These are phyloP conservation scores for Abrostola triplasia DNA, from an alignment of 2,888 invertebrate species.

Conservation along the genomic window DNA sequence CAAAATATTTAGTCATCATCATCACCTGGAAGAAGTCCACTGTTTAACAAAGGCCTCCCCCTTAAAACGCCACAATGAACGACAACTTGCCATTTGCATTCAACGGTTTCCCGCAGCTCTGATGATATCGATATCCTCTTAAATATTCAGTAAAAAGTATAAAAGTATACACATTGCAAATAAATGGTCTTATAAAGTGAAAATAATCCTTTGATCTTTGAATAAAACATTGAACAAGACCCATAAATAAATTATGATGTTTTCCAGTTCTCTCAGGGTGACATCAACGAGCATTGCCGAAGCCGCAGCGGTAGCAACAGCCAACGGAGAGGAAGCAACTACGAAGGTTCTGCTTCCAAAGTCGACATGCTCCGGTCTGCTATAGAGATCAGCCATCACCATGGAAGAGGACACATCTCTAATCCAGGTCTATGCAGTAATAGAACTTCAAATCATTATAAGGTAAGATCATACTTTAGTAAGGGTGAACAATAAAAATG, in stretches of 20 bases:
- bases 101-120: too few relatives aligned
- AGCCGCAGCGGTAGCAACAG: slow-evolving; percentile 85
- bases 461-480: slow-evolving; percentile 64
- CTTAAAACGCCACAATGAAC: too few relatives aligned
- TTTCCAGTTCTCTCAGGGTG: slow-evolving; percentile 84
- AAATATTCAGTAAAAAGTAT: too few relatives aligned
- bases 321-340: slow-evolving; percentile 88
- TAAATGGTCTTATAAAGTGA: too few relatives aligned
- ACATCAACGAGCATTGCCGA: slow-evolving; percentile 83
- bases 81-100: too few relatives aligned
- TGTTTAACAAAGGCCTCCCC: too few relatives aligned
- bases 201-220: neutral
- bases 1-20: too few relatives aligned
- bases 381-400: slow-evolving; percentile 90
- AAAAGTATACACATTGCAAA: too few relatives aligned
- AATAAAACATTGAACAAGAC: neutral
- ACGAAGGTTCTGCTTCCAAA: slow-evolving; percentile 88
- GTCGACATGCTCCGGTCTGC: slow-evolving; percentile 92
- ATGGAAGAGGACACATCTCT: slow-evolving; percentile 88
- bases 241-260: neutral
- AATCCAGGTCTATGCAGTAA: slow-evolving; percentile 87
- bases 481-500: neutral
- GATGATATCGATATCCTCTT: too few relatives aligned
- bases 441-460: slow-evolving; percentile 75
- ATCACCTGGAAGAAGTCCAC: too few relatives aligned